A percentile compares a stretch with the other conserved stretches of the same genome.
These are phyloP conservation scores for Eupristina koningsbergeri DNA, from an alignment of 1,140 invertebrate species.

Conservation along the genomic window DNA sequence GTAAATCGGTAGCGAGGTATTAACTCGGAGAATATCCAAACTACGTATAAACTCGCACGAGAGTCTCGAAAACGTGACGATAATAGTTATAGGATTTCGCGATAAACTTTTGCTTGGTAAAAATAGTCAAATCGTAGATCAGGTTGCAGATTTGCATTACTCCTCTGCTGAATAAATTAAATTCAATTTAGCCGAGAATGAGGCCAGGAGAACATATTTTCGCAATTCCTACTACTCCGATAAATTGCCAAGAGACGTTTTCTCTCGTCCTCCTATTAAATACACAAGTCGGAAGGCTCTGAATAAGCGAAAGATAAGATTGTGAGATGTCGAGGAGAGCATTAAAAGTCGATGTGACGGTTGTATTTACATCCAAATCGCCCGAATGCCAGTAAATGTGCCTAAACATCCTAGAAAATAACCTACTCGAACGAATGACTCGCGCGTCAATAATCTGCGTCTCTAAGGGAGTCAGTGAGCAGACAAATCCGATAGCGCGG, in stretches of 20 bases:
- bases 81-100: not conserved
- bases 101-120: not conserved
- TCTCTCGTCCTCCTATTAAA: no score
- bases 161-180: no score
- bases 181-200: not conserved
- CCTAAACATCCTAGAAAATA: no score
- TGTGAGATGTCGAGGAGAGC: not conserved
- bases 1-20: constrained; percentile 24
- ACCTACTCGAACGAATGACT: not conserved
- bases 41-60: not conserved
- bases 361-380: no score
- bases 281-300: no score
- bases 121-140: not conserved
- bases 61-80: constrained; percentile 7
- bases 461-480: not conserved
- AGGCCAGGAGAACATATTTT: not conserved
- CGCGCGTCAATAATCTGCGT: no score
- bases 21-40: not conserved
- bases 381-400: no score
- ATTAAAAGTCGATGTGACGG: not conserved
- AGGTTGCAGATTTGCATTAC: no score
- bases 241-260: no score
- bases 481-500: not conserved
- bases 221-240: no score
- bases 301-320: no score